Evolutionary conservation across 1,140 invertebrate species (phyloP).

Genomic region (Sinonovacula constricta): DNA sequence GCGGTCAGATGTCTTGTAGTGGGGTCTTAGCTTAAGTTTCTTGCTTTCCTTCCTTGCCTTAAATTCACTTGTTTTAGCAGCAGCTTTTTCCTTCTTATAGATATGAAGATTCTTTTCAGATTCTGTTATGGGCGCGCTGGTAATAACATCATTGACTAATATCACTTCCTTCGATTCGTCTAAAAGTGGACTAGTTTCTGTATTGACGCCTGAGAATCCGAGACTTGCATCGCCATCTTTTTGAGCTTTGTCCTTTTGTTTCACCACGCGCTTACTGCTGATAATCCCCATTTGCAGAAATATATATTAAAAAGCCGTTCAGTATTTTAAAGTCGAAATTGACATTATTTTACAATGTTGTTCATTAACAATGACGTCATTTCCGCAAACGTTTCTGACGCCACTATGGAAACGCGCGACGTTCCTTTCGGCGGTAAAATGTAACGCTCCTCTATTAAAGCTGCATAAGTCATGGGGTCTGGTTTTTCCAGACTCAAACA

Average conservation of each 20-base stretch:
- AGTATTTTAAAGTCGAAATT: too few species aligned
- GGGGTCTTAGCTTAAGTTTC: neutral
- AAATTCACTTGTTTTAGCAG: neutral
- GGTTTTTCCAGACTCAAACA: conserved; percentile 2
- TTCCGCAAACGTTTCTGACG: neutral
- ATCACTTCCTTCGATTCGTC: too few species aligned
- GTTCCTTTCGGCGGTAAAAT: conserved; percentile 14
- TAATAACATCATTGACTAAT: too few species aligned
- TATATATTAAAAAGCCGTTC: too few species aligned
- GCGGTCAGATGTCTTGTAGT: neutral
- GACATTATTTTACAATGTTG: too few species aligned
- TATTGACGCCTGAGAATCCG: too few species aligned
- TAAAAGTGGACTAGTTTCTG: too few species aligned
- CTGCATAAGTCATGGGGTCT: too few species aligned
- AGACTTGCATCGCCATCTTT: too few species aligned
- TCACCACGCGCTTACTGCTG: too few species aligned
- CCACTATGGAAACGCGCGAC: conserved; percentile 1
- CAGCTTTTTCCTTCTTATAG: neutral
- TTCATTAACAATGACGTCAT: conserved; percentile 17
- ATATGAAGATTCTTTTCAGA: neutral
- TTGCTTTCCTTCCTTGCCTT: neutral
- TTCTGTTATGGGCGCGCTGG: neutral
- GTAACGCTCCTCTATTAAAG: neutral
- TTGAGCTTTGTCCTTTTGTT: too few species aligned
- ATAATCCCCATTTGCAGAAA: too few species aligned